phyloP scores from a whole-genome alignment of 1,140 invertebrate species.

The Lepeophtheirus salmonis region DNA sequence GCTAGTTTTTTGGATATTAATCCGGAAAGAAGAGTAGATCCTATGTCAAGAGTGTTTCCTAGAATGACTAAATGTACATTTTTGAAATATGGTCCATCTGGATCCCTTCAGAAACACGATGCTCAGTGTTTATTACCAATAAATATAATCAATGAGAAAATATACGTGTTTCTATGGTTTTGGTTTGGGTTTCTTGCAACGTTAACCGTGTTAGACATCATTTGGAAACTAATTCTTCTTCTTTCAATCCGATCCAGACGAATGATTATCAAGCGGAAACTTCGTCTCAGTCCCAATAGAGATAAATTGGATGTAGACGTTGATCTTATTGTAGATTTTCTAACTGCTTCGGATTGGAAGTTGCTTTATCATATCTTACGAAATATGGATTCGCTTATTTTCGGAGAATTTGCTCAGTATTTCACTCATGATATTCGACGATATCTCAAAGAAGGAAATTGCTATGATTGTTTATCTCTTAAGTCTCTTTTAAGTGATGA shows the following conservation, averaged over 20 bases:
- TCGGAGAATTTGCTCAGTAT: slow-evolving; percentile 3
- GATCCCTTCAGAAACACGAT: slow-evolving; percentile 28
- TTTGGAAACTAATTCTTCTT: neutral
- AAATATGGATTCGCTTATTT: slow-evolving; percentile 14
- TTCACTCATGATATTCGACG: neutral
- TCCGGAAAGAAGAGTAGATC: slow-evolving; percentile 24
- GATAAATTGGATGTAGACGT: slow-evolving; percentile 7
- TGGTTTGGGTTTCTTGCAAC: slow-evolving; percentile 25
- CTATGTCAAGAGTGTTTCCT: slow-evolving; percentile 28
- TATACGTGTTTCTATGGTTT: slow-evolving; percentile 53
- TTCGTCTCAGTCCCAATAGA: slow-evolving; percentile 5
- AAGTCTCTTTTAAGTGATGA: neutral
- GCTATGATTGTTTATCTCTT: neutral
- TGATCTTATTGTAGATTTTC: neutral
- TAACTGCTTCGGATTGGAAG: neutral
- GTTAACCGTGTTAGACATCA: slow-evolving; percentile 7
- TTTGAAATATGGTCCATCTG: slow-evolving; percentile 41
- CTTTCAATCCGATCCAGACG: neutral
- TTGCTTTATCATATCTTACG: slow-evolving; percentile 7
- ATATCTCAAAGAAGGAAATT: neutral
- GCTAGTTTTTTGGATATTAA: slow-evolving; percentile 20
- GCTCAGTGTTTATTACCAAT: slow-evolving; percentile 44
- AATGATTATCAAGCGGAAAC: slow-evolving; percentile 6
- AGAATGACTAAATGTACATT: slow-evolving; percentile 76
- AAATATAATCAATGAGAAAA: slow-evolving; percentile 59